Conservation (phyloP, 2,888 invertebrate genomes). For the Toxonevra muliebris region DNA sequence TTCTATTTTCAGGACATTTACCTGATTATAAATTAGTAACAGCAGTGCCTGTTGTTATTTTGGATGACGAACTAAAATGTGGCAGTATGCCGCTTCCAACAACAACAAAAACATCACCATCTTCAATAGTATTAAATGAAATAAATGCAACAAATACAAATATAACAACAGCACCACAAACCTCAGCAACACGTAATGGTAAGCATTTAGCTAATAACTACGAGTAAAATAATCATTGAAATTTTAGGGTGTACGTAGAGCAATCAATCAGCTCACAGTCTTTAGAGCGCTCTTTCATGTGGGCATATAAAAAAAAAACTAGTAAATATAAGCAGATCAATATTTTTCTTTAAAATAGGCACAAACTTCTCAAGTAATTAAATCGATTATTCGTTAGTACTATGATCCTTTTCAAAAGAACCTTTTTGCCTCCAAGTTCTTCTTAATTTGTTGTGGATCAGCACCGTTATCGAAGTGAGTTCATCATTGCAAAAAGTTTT, state of each 20-base stretch:
- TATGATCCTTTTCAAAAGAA: too few relatives aligned
- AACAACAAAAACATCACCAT: conserved; percentile 5
- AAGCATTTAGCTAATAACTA: conserved; percentile 6
- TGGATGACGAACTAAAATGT: conserved; percentile 71
- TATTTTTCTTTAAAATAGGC: too few relatives aligned
- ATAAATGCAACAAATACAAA: conserved; percentile 6
- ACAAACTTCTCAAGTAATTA: too few relatives aligned
- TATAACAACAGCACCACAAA: conserved; percentile 17
- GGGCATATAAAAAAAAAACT: too few relatives aligned
- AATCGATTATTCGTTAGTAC: too few relatives aligned
- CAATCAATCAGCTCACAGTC: too few relatives aligned
- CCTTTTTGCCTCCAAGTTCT: too few relatives aligned
- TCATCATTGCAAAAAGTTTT: too few relatives aligned
- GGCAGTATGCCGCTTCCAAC: not conserved
- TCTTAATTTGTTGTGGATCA: too few relatives aligned
- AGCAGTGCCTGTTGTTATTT: conserved; percentile 79
- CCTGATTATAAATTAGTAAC: conserved; percentile 78
- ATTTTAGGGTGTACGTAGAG: conserved; percentile 10
- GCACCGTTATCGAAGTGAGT: too few relatives aligned
- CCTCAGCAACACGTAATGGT: conserved; percentile 23
- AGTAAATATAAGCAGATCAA: too few relatives aligned
- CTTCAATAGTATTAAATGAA: not conserved
- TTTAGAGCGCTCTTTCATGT: too few relatives aligned
- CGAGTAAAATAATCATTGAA: conserved; percentile 9
- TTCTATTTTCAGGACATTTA: conserved; percentile 57